Percentiles rank a stretch among this genome's conserved stretches.
Conservation (phyloP, 2,113 vertebrate genomes). For the Microcebus griseorufus region DNA sequence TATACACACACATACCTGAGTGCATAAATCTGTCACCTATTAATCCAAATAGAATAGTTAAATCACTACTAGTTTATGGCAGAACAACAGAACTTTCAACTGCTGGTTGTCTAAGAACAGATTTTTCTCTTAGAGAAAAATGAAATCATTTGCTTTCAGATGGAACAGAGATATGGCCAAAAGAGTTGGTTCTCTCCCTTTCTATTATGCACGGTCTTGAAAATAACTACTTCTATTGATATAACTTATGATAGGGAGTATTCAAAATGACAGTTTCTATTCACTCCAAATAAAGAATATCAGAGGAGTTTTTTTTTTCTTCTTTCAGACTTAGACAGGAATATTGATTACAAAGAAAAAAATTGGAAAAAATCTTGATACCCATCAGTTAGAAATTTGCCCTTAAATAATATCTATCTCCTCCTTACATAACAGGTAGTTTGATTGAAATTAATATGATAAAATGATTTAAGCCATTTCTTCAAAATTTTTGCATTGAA, state of each 20-base stretch:
- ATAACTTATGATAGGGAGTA: neutral
- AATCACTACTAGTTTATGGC: neutral
- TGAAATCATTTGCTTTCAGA: neutral
- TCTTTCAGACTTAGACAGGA: neutral
- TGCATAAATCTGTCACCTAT: neutral
- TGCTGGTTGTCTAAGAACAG: neutral
- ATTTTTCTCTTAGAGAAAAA: conserved; percentile 31
- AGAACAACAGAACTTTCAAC: neutral
- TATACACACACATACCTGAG: neutral
- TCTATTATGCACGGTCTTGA: neutral
- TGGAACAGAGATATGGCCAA: neutral
- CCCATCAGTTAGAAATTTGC: neutral
- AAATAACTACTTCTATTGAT: neutral
- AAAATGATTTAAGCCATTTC: neutral
- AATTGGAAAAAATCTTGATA: neutral
- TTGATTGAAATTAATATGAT: neutral
- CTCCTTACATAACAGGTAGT: neutral
- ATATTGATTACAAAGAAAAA: neutral
- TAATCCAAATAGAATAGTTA: neutral
- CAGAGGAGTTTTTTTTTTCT: neutral
- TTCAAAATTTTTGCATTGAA: neutral
- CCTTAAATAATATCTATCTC: neutral
- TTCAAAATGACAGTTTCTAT: neutral
- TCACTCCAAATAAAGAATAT: neutral
- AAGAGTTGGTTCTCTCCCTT: neutral